Conservation (phyloP, 2,888 invertebrate genomes). For the Dexiosoma caninum region DNA sequence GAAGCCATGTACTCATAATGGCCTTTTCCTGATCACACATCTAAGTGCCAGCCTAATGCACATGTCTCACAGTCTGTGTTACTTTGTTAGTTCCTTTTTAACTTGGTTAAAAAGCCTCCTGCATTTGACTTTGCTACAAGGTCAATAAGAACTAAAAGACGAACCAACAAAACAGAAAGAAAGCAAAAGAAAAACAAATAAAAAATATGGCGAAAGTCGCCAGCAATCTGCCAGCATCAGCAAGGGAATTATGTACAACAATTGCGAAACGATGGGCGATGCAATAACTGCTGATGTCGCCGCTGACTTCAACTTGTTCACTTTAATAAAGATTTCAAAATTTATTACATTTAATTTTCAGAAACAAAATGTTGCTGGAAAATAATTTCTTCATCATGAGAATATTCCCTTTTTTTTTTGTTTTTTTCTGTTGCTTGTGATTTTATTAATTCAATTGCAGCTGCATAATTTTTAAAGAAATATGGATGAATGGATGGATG, state of each 20-base stretch:
- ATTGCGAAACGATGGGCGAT: constrained; percentile 20
- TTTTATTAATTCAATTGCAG: constrained; percentile 41
- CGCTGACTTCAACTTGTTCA: constrained; percentile 30
- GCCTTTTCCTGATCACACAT: background rate
- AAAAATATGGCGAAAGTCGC: constrained; percentile 44
- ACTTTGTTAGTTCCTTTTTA: constrained; percentile 39
- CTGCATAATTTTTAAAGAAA: constrained; percentile 23
- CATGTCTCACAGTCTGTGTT: constrained; percentile 34
- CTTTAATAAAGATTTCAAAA: constrained; percentile 55
- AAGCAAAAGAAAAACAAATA: background rate
- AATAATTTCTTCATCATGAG: constrained; percentile 25
- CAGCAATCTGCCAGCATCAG: constrained; percentile 46
- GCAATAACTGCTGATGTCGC: constrained; percentile 20
- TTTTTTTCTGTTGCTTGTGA: too few species aligned
- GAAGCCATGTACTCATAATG: too few species aligned
- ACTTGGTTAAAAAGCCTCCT: constrained; percentile 52
- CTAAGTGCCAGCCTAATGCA: constrained; percentile 23
- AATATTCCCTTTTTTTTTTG: constrained; percentile 10
- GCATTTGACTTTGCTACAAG: constrained; percentile 63
- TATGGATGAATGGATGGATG: background rate
- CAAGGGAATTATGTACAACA: constrained; percentile 35
- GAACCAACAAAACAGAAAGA: background rate
- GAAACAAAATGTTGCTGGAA: background rate
- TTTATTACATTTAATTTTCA: constrained; percentile 49
- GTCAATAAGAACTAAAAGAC: constrained; percentile 37